A percentile compares a stretch with the other conserved stretches of the same genome.
These are phyloP conservation scores for Rambutsinella grinnellia DNA, from an alignment of 2,888 invertebrate genomes.

Conservation along the genomic window DNA sequence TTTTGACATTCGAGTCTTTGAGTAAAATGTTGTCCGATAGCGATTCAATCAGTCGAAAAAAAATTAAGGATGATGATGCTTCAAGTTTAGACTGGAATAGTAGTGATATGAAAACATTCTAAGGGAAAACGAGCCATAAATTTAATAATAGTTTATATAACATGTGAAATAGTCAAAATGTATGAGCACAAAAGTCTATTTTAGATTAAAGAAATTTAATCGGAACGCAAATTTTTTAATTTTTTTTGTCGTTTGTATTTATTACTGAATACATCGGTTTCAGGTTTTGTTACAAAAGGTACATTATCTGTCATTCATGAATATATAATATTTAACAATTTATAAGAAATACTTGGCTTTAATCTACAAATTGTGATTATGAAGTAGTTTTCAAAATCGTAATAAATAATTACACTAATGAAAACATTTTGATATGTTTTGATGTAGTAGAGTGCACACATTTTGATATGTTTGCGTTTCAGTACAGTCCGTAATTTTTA, in stretches of 20 bases:
- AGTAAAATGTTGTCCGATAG: too few relatives aligned
- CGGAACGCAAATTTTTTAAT: conserved; percentile 2
- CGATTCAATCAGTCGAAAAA: too few relatives aligned
- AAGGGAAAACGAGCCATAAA: too few relatives aligned
- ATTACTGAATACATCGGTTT: conserved; percentile 50
- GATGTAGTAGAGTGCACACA: conserved; percentile 4
- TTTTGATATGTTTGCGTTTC: conserved; percentile 40
- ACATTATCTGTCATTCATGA: conserved; percentile 52
- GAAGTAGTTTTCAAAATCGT: not conserved
- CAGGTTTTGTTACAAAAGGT: conserved; percentile 59
- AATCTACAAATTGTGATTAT: not conserved
- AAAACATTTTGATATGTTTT: conserved; percentile 37
- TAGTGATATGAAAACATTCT: too few relatives aligned
- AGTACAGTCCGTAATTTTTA: conserved; percentile 7
- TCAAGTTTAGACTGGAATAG: too few relatives aligned
- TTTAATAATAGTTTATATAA: too few relatives aligned
- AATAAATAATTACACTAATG: conserved; percentile 17
- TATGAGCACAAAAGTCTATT: too few relatives aligned
- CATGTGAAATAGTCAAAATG: too few relatives aligned
- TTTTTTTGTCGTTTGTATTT: conserved; percentile 19
- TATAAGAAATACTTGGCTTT: not conserved
- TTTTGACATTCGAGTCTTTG: too few relatives aligned
- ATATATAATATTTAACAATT: conserved; percentile 8
- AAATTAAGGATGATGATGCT: too few relatives aligned
- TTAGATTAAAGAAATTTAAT: too few relatives aligned